Base-by-base conservation (phyloP, 2,888 invertebrate genomes). In the Rhopalosiphum nymphaeae region DNA sequence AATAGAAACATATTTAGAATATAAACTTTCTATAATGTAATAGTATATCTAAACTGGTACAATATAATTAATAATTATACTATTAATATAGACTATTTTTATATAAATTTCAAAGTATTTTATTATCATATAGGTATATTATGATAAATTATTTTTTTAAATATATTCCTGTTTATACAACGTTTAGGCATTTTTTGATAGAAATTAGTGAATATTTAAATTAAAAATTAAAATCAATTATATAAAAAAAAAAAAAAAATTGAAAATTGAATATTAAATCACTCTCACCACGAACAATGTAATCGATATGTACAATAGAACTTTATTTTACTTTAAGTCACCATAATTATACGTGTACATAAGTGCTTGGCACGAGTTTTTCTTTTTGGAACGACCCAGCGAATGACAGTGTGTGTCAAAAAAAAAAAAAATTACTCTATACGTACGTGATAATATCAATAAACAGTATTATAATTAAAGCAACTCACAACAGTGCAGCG, bases 401-500 rank as follows among this genome's bases (percentile, higher is more conserved):
- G 25, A 36, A 42, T 84, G 26, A 44, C 44, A 44, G 85, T 25
- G 10, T 44, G 44, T 1, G 4, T 44, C 16, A 25, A 11, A 85
- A 44, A 25, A 11, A 26, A 42, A 44, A 26, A 36, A 85, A 29
- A 85, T 85, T 11, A 85, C 3, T 44, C 21, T 44, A 85, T 26
- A 44, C 44, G 53, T 16, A 44, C 11, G 29, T 1, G 26, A 85
- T 49, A 9, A 87, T 53, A 25, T n/a, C 1, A 53, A 88, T 5
- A 21, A 3, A 7, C 29, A 49, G 29, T 49, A 10, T 21, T 9
- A 88, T 88, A 21, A n/a, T 49, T 16, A 56, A 49, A 67, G n/a
- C 1, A 42, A 97, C 97, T 97, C 96, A 98, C 98, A 98, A 96
- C 94, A 98, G 96, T 25, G 96, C 96, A 10, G 97, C 96, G 95